Percentiles rank a stretch among this genome's conserved stretches.
Evolutionary conservation across 2,797 vertebrate genomes (phyloP).

Genomic region (Acrocephalus scirpaceus): DNA sequence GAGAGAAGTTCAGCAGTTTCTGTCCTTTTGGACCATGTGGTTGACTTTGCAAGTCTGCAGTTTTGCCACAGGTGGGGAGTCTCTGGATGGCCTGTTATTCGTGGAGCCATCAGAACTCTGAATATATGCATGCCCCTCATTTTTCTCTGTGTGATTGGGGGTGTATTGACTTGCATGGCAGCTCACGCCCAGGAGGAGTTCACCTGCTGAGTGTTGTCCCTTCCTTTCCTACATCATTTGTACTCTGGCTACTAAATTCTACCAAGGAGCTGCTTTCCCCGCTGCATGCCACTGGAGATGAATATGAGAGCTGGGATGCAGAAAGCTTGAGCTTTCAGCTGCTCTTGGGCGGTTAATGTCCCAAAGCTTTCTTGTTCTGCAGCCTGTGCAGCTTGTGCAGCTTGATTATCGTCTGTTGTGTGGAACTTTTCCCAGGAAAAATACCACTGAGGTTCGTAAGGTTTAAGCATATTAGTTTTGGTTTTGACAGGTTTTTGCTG

Average conservation of each 20-base stretch:
- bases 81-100: fast-evolving
- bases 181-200: neutral
- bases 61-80: neutral
- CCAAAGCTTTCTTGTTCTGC: neutral
- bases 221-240: neutral
- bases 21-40: neutral
- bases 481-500: neutral
- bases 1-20: neutral
- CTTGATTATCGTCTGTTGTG: neutral
- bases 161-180: neutral
- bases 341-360: neutral
- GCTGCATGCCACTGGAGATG: neutral
- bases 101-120: neutral
- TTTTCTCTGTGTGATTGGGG: neutral
- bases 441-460: neutral
- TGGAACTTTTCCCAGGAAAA: neutral
- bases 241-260: neutral
- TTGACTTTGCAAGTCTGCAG: neutral
- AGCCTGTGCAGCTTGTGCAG: neutral
- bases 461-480: neutral
- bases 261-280: neutral
- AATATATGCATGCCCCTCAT: neutral
- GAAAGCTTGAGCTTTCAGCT: neutral
- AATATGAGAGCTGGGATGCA: neutral
- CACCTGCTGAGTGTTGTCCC: neutral